Conservation (phyloP, 1,140 invertebrate species). For the Latrodectus geometricus region DNA sequence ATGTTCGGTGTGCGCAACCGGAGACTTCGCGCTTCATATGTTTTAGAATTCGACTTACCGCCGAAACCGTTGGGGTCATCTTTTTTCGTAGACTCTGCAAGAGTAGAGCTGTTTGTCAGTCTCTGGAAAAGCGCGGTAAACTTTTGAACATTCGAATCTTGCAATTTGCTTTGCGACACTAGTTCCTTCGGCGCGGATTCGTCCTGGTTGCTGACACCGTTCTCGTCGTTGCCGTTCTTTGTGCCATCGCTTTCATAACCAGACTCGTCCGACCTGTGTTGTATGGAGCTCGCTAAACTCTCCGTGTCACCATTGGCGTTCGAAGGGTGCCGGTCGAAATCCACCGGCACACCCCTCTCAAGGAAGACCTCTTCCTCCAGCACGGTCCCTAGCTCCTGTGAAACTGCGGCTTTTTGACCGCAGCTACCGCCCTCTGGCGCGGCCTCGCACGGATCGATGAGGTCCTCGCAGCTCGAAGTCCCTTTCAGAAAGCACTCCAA, state of each 20-base stretch:
- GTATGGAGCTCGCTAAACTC: slow-evolving; percentile 58
- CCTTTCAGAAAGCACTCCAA: slow-evolving; percentile 10
- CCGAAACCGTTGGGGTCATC: slow-evolving; percentile 28
- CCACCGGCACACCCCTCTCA: slow-evolving; percentile 25
- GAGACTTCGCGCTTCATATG: slow-evolving; percentile 54
- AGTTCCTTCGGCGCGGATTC: not conserved
- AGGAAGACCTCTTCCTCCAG: slow-evolving; percentile 59
- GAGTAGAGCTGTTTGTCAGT: slow-evolving; percentile 28
- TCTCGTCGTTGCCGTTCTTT: slow-evolving; percentile 72
- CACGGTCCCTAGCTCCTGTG: slow-evolving; percentile 60
- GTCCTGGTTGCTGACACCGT: slow-evolving; percentile 7
- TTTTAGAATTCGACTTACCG: slow-evolving; percentile 22
- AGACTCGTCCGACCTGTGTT: slow-evolving; percentile 79
- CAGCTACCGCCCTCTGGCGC: slow-evolving; percentile 12
- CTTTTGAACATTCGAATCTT: slow-evolving; percentile 39
- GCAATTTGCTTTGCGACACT: not conserved
- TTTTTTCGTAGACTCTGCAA: slow-evolving; percentile 30
- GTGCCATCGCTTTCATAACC: slow-evolving; percentile 84
- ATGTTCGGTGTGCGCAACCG: slow-evolving; percentile 44
- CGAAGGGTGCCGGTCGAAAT: slow-evolving; percentile 33
- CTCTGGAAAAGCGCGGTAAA: slow-evolving; percentile 53
- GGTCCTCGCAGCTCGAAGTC: slow-evolving; percentile 46
- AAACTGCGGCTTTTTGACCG: slow-evolving; percentile 55
- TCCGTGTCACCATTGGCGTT: slow-evolving; percentile 36
- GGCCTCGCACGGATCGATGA: slow-evolving; percentile 30